phyloP scores from a whole-genome alignment of 2,113 vertebrate genomes.

The Plotosus lineatus region DNA sequence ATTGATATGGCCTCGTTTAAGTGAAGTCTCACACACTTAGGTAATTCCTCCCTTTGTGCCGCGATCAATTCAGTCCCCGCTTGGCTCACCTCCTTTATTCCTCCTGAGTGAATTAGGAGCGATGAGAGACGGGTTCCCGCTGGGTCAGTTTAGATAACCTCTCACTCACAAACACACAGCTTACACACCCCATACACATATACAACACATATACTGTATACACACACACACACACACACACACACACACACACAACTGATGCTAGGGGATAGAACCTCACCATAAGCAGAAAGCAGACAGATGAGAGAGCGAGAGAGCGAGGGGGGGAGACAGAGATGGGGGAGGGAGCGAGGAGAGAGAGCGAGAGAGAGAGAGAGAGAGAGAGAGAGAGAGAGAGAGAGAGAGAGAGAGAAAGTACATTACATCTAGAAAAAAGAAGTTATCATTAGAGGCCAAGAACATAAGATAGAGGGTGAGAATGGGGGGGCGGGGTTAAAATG shows the following conservation, averaged over 20 bases:
- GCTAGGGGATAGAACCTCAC: slow-evolving; percentile 13
- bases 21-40: slow-evolving; percentile 39
- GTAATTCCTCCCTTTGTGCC: slow-evolving; percentile 45
- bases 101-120: slow-evolving; percentile 47
- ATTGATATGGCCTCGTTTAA: slow-evolving; percentile 39
- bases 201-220: neutral
- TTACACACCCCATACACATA: neutral
- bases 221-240: neutral
- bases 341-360: neutral
- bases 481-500: neutral
- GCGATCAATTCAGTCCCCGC: slow-evolving; percentile 37
- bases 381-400: neutral
- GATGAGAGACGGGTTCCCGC: slow-evolving; percentile 39
- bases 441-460: too few relatives aligned
- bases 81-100: slow-evolving; percentile 34
- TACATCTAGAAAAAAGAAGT: too few relatives aligned
- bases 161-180: slow-evolving; percentile 16
- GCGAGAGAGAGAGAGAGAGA: neutral
- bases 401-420: too few relatives aligned
- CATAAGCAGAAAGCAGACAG: neutral
- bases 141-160: slow-evolving; percentile 54
- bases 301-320: neutral
- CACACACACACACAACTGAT: neutral
- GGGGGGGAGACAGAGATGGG: neutral
- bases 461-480: neutral